These are phyloP conservation scores for Turritopsis rubra DNA, from an alignment of 30 jellyfish, hydroid and myxozoan species.

Conservation along the genomic window DNA sequence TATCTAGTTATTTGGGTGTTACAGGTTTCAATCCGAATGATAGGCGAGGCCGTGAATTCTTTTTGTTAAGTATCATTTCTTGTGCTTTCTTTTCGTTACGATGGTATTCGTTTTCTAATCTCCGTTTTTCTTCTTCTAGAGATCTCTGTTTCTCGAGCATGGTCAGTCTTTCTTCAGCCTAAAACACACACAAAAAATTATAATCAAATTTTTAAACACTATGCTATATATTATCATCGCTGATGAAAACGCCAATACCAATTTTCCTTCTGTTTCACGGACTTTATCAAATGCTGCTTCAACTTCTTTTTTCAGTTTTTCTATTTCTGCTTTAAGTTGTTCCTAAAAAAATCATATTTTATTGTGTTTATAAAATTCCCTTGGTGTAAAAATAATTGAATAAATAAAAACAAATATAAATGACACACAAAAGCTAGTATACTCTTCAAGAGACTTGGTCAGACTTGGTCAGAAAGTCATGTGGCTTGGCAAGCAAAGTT, in stretches of 20 bases:
- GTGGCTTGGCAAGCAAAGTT: no score
- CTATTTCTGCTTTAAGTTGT: conserved; percentile 64
- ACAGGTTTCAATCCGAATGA: conserved; percentile 71
- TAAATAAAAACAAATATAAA: no score
- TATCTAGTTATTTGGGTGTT: conserved; percentile 14
- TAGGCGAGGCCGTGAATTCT: conserved; percentile 90
- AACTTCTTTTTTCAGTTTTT: conserved; percentile 63
- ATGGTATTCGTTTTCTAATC: conserved; percentile 54
- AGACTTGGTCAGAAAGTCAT: no score
- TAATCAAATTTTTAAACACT: no score
- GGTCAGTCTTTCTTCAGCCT: conserved; percentile 93
- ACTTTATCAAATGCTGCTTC: conserved; percentile 57
- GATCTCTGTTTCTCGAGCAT: conserved; percentile 79
- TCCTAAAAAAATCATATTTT: conserved; percentile 35
- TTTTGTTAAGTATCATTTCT: conserved; percentile 77
- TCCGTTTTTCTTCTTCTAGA: conserved; percentile 81
- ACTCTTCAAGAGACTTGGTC: no score
- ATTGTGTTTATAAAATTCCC: neutral
- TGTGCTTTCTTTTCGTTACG: conserved; percentile 86
- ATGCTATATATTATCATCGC: no score
- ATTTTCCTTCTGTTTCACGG: conserved; percentile 71
- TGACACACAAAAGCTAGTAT: no score
- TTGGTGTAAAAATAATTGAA: neutral
- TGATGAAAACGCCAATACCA: no score
- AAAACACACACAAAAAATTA: conserved; percentile 1